Conservation (phyloP, 2,113 vertebrate species). For the Sterna hirundo region DNA sequence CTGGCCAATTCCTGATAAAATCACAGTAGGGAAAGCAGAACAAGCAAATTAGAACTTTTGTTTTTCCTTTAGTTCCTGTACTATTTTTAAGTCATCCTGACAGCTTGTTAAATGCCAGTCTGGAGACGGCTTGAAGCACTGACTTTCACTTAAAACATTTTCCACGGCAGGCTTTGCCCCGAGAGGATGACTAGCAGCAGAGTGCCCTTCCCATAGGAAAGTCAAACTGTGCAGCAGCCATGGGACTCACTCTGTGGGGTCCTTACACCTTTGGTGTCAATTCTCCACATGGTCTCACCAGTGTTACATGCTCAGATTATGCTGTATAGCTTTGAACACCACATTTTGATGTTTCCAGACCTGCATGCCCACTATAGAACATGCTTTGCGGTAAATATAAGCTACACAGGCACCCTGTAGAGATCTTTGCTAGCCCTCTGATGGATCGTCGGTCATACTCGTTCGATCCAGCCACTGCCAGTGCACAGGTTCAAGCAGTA, state of each 20-base stretch:
- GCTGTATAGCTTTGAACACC: neutral
- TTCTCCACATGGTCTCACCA: accelerated
- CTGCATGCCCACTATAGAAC: neutral
- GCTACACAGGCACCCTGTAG: neutral
- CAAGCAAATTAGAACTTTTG: slow-evolving; percentile 45
- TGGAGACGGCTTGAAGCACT: neutral
- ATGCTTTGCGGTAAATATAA: neutral
- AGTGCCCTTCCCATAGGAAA: neutral
- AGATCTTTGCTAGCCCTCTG: neutral
- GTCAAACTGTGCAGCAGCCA: neutral
- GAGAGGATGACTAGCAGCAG: neutral
- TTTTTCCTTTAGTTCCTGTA: slow-evolving; percentile 8
- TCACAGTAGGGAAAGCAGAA: slow-evolving; percentile 60
- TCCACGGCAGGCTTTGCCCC: neutral
- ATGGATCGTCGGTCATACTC: accelerated
- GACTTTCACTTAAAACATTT: neutral
- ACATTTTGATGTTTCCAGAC: neutral
- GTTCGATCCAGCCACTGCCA: no score
- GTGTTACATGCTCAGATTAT: accelerated
- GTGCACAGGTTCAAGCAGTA: neutral
- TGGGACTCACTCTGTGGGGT: neutral
- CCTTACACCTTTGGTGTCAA: neutral
- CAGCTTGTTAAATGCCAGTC: slow-evolving; percentile 30
- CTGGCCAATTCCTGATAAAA: slow-evolving; percentile 28
- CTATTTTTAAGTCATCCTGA: slow-evolving; percentile 43